A percentile compares a stretch with the other conserved stretches of the same genome.
These are phyloP conservation scores for Lagopus leucura DNA, from an alignment of 2,113 vertebrate genomes.

Conservation along the genomic window DNA sequence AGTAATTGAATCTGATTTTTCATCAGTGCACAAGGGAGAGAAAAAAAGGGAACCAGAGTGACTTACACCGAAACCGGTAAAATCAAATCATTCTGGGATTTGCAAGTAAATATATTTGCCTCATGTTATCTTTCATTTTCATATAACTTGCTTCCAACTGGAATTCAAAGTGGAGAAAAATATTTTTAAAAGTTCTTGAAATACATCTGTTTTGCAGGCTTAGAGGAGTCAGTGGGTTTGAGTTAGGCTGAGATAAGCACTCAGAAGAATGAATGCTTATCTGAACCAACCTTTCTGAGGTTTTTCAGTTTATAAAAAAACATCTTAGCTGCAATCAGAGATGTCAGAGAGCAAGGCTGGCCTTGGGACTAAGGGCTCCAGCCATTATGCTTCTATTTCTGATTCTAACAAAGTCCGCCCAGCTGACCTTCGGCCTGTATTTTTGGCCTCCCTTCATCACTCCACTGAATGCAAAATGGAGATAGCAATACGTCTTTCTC, in stretches of 20 bases:
- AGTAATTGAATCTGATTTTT: neutral
- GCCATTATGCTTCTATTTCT: neutral
- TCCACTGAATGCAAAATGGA: neutral
- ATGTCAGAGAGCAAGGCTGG: neutral
- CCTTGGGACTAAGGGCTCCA: neutral
- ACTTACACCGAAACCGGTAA: neutral
- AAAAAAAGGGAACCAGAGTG: neutral
- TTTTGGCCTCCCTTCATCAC: neutral
- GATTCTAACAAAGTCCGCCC: neutral
- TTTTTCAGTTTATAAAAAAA: neutral
- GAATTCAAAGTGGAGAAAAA: neutral
- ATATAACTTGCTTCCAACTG: neutral
- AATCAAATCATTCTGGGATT: neutral
- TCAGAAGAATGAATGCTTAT: slow-evolving; percentile 28
- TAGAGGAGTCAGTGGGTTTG: neutral
- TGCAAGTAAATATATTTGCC: neutral
- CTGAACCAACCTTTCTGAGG: neutral
- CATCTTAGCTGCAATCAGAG: neutral
- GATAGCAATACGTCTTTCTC: neutral
- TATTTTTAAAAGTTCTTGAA: neutral
- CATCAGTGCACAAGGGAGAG: neutral
- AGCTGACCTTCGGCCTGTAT: neutral
- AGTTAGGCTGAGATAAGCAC: slow-evolving; percentile 12
- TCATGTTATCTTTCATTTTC: neutral
- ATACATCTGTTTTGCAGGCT: neutral